Conservation (phyloP, 2,797 vertebrate species). For the Anguilla pacifica region DNA sequence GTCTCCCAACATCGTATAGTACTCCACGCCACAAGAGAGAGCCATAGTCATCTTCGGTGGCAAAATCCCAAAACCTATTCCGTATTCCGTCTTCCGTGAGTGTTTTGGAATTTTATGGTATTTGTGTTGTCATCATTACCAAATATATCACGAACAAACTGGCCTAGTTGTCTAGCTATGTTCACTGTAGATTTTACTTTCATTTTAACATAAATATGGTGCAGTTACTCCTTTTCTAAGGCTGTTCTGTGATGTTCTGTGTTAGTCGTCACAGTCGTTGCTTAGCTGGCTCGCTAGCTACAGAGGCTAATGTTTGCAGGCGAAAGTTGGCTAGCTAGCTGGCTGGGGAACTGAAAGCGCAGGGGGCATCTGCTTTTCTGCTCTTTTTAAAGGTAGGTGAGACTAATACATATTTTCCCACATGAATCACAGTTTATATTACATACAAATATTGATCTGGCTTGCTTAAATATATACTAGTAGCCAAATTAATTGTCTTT, state of each 20-base stretch:
- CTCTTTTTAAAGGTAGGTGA: slow-evolving; percentile 36
- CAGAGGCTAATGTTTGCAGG: neutral
- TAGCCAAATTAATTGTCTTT: neutral
- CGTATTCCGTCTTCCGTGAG: neutral
- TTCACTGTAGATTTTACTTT: neutral
- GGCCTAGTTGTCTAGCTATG: neutral
- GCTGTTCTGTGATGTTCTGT: neutral
- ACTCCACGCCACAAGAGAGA: neutral
- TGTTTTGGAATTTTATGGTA: slow-evolving; percentile 5
- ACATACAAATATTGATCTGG: neutral
- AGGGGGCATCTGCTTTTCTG: slow-evolving; percentile 31
- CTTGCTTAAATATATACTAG: neutral
- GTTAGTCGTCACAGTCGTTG: neutral
- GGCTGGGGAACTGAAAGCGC: slow-evolving; percentile 50
- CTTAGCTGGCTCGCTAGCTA: neutral
- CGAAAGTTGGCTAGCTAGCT: slow-evolving; percentile 4
- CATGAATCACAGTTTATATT: neutral
- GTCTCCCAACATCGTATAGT: neutral
- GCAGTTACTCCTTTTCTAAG: neutral
- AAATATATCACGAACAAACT: neutral
- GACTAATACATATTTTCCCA: slow-evolving; percentile 31
- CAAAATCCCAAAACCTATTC: neutral
- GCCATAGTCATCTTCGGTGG: neutral
- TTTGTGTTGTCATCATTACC: neutral
- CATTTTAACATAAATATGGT: neutral